phyloP scores from a whole-genome alignment of 2,797 vertebrate species.

The Benthosema pterotum region DNA sequence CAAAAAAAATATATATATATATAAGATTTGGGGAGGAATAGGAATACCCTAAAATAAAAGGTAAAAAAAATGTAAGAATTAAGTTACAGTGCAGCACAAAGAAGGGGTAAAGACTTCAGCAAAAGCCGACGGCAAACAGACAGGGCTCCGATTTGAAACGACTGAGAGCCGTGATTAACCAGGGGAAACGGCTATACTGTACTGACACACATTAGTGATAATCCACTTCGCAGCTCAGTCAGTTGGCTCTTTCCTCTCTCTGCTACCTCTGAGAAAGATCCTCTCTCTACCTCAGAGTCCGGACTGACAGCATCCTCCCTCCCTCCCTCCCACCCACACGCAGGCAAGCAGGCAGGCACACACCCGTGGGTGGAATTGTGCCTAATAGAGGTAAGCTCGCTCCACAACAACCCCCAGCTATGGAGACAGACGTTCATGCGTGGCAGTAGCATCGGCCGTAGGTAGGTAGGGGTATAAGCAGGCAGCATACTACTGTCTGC shows the following conservation, averaged over 20 bases:
- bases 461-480: background rate
- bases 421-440: conserved; percentile 60
- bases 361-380: conserved; percentile 70
- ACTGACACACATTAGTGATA: conserved; percentile 56
- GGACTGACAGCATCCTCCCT: conserved; percentile 64
- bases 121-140: too few relatives aligned
- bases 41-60: too few relatives aligned
- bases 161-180: conserved; percentile 50
- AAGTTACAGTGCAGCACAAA: too few relatives aligned
- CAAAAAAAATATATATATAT: too few relatives aligned
- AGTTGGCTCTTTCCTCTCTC: conserved; percentile 67
- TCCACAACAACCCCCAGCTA: conserved; percentile 66
- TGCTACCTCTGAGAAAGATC: conserved; percentile 60
- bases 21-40: too few relatives aligned
- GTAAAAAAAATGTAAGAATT: too few relatives aligned
- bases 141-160: too few relatives aligned
- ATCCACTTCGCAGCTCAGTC: conserved; percentile 57
- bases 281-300: conserved; percentile 44
- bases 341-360: conserved; percentile 55
- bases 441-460: conserved; percentile 35
- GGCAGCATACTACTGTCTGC: background rate
- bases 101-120: too few relatives aligned
- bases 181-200: conserved; percentile 51
- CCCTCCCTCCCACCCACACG: too few relatives aligned
- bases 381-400: conserved; percentile 67